Conservation (phyloP, 2,113 vertebrate genomes). For the Loxodonta africana region DNA sequence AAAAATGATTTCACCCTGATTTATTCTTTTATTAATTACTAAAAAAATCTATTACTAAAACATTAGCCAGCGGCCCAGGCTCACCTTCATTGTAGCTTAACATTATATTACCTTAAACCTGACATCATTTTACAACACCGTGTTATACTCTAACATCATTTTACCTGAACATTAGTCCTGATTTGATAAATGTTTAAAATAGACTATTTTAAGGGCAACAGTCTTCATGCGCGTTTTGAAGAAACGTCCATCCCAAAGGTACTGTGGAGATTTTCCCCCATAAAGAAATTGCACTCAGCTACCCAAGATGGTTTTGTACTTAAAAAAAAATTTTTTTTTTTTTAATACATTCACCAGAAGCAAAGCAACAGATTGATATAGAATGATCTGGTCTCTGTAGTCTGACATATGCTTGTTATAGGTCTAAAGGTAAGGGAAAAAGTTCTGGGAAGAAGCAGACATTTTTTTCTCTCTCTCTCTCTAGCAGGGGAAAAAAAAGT, state of each 20-base stretch:
- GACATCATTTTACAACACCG: neutral
- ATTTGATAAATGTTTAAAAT: neutral
- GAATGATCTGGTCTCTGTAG: accelerated
- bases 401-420: neutral
- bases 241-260: neutral
- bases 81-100: neutral
- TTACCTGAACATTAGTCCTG: neutral
- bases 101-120: neutral
- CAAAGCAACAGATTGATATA: accelerated
- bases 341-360: too few species aligned
- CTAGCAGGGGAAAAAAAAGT: neutral
- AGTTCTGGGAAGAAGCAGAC: too few species aligned
- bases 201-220: neutral
- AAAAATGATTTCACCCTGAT: neutral
- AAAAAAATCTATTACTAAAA: neutral
- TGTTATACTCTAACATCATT: too few species aligned
- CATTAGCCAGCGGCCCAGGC: neutral
- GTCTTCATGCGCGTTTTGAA: neutral
- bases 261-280: accelerated
- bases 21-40: neutral
- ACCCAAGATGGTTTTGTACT: accelerated
- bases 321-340: too few species aligned
- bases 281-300: neutral
- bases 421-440: neutral
- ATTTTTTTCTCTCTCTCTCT: neutral